Evolutionary conservation across 2,797 vertebrate species (phyloP).

Genomic region (Sebastes oblongus): DNA sequence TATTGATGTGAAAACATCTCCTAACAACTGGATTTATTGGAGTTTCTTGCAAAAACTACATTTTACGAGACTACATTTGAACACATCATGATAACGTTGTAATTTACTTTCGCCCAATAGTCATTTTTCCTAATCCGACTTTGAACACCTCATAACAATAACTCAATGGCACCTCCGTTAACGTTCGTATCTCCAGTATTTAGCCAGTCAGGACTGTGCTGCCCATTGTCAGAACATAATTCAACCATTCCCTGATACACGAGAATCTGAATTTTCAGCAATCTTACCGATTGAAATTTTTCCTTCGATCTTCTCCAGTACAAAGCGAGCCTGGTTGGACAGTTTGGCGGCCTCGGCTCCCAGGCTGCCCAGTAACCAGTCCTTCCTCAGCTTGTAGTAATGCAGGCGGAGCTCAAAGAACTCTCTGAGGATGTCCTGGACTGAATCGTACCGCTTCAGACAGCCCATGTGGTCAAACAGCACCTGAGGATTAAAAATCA

Average conservation of each 20-base stretch:
- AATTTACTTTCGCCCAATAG: too few species aligned
- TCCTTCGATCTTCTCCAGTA: slow-evolving; percentile 98
- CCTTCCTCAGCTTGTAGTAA: slow-evolving; percentile 95
- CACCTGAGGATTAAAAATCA: slow-evolving; percentile 81
- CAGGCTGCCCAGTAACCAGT: slow-evolving; percentile 94
- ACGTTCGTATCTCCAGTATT: too few species aligned
- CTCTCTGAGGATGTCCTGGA: slow-evolving; percentile 95
- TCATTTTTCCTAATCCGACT: too few species aligned
- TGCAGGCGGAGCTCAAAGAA: slow-evolving; percentile 97
- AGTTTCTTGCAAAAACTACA: too few species aligned
- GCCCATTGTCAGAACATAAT: accelerated
- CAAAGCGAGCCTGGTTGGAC: slow-evolving; percentile 97
- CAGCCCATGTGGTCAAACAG: slow-evolving; percentile 99
- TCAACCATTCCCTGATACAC: background rate
- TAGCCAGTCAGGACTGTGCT: too few species aligned
- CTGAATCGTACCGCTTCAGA: slow-evolving; percentile 96
- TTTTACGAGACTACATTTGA: too few species aligned
- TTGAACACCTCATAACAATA: too few species aligned
- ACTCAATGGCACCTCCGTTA: too few species aligned
- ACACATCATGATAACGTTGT: too few species aligned
- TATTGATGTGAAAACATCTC: too few species aligned
- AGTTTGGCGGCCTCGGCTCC: slow-evolving; percentile 94
- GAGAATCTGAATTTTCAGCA: background rate
- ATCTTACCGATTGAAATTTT: slow-evolving; percentile 92
- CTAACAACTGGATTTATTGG: too few species aligned